Percentiles rank a stretch among this genome's conserved stretches.
phyloP scores from a whole-genome alignment of 2,888 invertebrate species.

The Antheraea yamamai region DNA sequence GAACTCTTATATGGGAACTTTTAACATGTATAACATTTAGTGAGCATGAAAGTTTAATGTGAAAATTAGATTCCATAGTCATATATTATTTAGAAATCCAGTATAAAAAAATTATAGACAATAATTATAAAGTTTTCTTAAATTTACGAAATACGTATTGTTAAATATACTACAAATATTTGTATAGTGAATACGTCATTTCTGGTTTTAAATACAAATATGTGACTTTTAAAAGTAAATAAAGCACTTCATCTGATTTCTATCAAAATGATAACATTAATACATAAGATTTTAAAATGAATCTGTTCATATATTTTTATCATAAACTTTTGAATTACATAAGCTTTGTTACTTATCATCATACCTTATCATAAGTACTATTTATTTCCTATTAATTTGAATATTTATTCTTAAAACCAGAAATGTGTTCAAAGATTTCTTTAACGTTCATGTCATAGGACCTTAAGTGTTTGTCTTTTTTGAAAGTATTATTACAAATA shows the following conservation, averaged over 20 bases:
- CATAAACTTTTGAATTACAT: constrained; percentile 9
- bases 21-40: too few relatives aligned
- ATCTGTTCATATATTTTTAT: constrained; percentile 21
- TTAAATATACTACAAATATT: not conserved
- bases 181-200: not conserved
- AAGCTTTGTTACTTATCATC: constrained; percentile 8
- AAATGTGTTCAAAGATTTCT: not conserved
- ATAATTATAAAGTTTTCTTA: too few relatives aligned
- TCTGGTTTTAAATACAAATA: not conserved
- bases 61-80: too few relatives aligned
- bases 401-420: not conserved
- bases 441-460: too few relatives aligned
- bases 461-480: too few relatives aligned
- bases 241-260: not conserved
- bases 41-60: too few relatives aligned
- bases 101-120: too few relatives aligned
- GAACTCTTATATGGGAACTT: too few relatives aligned
- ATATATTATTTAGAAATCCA: too few relatives aligned
- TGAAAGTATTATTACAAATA: too few relatives aligned
- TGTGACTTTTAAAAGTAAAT: not conserved
- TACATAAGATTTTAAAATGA: constrained; percentile 18
- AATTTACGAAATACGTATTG: too few relatives aligned
- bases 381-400: not conserved
- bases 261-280: constrained; percentile 23
- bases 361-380: constrained; percentile 9